Evolutionary conservation across 92 coral and sea anemone genomes (phyloP).

Genomic region (Siderastrea siderea): DNA sequence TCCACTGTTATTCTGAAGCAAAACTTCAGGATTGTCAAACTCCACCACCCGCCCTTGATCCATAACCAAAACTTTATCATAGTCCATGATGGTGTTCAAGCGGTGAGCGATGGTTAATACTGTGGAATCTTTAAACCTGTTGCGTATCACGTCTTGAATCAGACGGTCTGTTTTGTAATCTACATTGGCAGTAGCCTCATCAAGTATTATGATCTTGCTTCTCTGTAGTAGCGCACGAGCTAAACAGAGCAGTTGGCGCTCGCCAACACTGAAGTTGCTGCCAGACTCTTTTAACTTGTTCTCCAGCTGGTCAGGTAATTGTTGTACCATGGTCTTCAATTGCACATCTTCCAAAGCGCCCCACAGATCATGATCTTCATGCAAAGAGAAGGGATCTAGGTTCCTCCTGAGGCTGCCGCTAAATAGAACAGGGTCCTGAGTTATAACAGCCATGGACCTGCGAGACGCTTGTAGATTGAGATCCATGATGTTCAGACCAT

Average conservation of each 20-base stretch:
- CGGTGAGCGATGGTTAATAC: conserved; percentile 47
- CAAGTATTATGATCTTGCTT: conserved; percentile 64
- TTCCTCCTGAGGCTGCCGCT: conserved; percentile 50
- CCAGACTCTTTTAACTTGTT: conserved; percentile 49
- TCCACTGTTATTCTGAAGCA: conserved; percentile 12
- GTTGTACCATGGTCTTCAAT: conserved; percentile 44
- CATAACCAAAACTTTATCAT: conserved; percentile 44
- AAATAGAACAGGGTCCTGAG: conserved; percentile 73
- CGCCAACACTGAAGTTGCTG: conserved; percentile 67
- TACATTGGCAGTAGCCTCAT: conserved; percentile 76
- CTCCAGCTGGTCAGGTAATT: conserved; percentile 50
- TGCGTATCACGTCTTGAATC: conserved; percentile 39
- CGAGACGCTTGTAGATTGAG: conserved; percentile 57
- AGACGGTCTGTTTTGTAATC: conserved; percentile 41
- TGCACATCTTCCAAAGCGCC: conserved; percentile 55
- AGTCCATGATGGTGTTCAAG: conserved; percentile 42
- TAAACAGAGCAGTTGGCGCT: conserved; percentile 66
- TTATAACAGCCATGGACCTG: conserved; percentile 52
- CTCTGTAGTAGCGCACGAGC: conserved; percentile 64
- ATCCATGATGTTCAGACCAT: conserved; percentile 29
- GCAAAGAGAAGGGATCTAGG: conserved; percentile 44
- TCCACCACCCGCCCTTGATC: conserved; percentile 32
- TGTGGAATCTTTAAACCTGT: conserved; percentile 36
- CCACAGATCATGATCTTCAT: conserved; percentile 50
- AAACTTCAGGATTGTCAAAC: conserved; percentile 24